These are phyloP conservation scores for Todiramphus saurophagus DNA, from an alignment of 2,113 vertebrate species.

Conservation along the genomic window DNA sequence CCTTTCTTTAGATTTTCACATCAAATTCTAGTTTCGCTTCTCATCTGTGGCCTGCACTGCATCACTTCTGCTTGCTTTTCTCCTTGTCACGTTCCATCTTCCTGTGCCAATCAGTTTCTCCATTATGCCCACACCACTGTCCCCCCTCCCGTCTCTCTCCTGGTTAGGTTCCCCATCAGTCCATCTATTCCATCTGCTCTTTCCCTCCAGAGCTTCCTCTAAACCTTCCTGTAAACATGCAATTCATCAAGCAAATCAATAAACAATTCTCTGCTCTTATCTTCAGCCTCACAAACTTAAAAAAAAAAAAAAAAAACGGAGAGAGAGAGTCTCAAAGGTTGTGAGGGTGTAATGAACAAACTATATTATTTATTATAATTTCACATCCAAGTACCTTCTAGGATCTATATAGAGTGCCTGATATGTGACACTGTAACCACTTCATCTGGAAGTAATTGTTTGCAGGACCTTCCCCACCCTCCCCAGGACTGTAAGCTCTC, in stretches of 20 bases:
- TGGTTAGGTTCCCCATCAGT: neutral
- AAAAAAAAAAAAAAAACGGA: neutral
- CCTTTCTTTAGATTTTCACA: neutral
- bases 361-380: neutral
- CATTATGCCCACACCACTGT: neutral
- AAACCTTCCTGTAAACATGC: neutral
- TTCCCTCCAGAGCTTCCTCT: neutral
- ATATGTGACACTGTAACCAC: neutral
- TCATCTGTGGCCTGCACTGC: neutral
- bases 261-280: neutral
- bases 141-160: neutral
- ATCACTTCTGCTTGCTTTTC: neutral
- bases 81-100: neutral
- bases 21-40: neutral
- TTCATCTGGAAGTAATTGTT: neutral
- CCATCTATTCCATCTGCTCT: neutral
- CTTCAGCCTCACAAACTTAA: neutral
- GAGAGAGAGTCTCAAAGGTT: neutral
- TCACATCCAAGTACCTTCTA: neutral
- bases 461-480: neutral
- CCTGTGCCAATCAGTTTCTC: accelerated
- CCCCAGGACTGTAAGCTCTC: neutral
- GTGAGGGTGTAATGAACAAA: neutral
- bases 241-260: neutral
- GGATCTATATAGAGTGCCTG: neutral